A percentile compares a stretch with the other conserved stretches of the same genome.
Conservation (phyloP, 1,140 invertebrate species). For the Ridgeia piscesae region DNA sequence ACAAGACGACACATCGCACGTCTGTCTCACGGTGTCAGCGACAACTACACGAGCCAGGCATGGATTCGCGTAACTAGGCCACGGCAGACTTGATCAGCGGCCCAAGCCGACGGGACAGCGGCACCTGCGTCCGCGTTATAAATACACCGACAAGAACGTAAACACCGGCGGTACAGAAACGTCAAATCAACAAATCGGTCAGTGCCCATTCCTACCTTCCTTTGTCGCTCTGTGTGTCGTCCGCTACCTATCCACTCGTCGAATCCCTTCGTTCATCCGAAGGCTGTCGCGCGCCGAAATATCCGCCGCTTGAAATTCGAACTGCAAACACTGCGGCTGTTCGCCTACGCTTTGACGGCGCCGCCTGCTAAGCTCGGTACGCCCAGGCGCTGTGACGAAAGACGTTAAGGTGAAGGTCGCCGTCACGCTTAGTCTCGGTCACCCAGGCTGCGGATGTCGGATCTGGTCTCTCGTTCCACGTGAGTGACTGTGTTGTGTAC, state of each 20-base stretch:
- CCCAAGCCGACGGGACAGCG: not conserved
- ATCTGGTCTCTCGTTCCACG: not conserved
- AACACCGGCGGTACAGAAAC: not conserved
- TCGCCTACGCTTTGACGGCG: constrained; percentile 2
- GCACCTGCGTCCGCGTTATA: not conserved
- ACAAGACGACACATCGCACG: not conserved
- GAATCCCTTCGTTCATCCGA: not conserved
- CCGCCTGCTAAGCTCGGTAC: not conserved
- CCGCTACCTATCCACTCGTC: not conserved
- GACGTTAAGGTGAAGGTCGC: not conserved
- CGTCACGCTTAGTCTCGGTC: not conserved
- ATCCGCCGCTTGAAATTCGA: not conserved
- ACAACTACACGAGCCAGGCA: not conserved
- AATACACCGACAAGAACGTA: not conserved
- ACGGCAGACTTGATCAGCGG: not conserved
- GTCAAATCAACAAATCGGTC: not conserved
- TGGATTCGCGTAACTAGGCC: not conserved
- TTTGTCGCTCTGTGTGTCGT: not conserved
- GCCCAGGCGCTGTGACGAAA: not conserved
- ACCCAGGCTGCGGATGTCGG: not conserved
- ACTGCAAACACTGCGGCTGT: not conserved
- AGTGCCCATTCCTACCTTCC: not conserved
- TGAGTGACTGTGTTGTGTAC: not conserved
- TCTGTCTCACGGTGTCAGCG: not conserved
- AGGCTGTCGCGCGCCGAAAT: not conserved